These are phyloP conservation scores for Ichneumoninae sp. DNA, from an alignment of 2,888 invertebrate genomes.

Conservation along the genomic window DNA sequence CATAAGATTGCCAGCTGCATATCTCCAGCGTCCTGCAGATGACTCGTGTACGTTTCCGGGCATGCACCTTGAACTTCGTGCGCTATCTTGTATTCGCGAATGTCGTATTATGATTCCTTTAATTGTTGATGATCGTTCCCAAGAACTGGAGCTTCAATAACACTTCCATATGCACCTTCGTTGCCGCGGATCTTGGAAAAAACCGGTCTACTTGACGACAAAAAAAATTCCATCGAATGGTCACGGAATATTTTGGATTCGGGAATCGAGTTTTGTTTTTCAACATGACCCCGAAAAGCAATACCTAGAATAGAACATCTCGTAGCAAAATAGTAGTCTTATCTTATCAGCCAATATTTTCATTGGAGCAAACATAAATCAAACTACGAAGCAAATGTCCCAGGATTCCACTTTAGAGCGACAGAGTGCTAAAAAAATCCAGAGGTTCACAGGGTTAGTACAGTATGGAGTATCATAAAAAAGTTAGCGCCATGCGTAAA, in stretches of 20 bases:
- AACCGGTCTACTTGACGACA: not conserved
- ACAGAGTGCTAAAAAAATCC: not conserved
- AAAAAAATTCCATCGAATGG: not conserved
- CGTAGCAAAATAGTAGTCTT: not conserved
- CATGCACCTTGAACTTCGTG: not conserved
- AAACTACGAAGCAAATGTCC: not conserved
- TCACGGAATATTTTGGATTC: too few species aligned
- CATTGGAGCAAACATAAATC: not conserved
- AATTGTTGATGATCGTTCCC: not conserved
- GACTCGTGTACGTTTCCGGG: not conserved
- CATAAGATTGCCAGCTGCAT: not conserved
- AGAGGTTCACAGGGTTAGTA: not conserved
- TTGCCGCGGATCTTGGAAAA: not conserved
- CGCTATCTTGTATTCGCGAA: not conserved
- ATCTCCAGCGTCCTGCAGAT: not conserved
- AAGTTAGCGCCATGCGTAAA: not conserved
- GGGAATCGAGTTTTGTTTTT: too few species aligned
- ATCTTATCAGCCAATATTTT: not conserved
- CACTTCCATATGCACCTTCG: not conserved
- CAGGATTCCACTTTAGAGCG: not conserved
- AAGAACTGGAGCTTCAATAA: not conserved
- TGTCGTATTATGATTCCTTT: not conserved
- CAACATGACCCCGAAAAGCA: not conserved
- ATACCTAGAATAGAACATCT: not conserved
- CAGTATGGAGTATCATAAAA: not conserved